Conservation (phyloP, 2,888 invertebrate species). For the Meliscaeva auricollis region DNA sequence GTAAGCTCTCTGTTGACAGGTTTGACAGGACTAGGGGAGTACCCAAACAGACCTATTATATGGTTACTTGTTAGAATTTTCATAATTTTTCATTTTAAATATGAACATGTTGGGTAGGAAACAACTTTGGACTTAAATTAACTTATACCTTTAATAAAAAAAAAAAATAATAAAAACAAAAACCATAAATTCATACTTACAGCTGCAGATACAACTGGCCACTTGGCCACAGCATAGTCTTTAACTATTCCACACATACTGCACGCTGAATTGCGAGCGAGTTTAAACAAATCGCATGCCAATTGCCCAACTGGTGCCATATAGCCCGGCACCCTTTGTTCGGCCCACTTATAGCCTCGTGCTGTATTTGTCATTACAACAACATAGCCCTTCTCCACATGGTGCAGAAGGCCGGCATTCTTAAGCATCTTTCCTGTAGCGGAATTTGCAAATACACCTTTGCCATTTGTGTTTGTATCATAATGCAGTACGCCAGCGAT, state of each 20-base stretch:
- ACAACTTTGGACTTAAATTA: no score
- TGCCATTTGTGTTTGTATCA: slow-evolving; percentile 88
- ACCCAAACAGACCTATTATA: no score
- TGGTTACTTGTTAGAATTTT: no score
- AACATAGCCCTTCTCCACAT: slow-evolving; percentile 87
- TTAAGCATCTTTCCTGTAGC: slow-evolving; percentile 87
- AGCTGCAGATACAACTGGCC: slow-evolving; percentile 85
- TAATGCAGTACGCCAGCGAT: slow-evolving; percentile 87
- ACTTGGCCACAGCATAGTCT: slow-evolving; percentile 85
- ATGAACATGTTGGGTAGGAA: no score
- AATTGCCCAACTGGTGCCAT: slow-evolving; percentile 88
- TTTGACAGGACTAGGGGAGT: no score
- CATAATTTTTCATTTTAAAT: no score
- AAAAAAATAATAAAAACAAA: background rate
- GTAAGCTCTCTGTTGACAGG: no score
- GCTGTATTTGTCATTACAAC: slow-evolving; percentile 86
- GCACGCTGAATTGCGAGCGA: slow-evolving; percentile 85
- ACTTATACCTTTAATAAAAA: no score
- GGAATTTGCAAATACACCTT: slow-evolving; percentile 89
- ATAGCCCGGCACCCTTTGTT: slow-evolving; percentile 89
- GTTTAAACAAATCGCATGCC: slow-evolving; percentile 85
- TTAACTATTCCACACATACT: slow-evolving; percentile 85
- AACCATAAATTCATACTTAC: slow-evolving; percentile 83
- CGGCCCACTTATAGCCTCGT: slow-evolving; percentile 88
- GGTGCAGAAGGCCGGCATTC: slow-evolving; percentile 87